Evolutionary conservation across 2,797 vertebrate genomes (phyloP).

Genomic region (Todus mexicanus): DNA sequence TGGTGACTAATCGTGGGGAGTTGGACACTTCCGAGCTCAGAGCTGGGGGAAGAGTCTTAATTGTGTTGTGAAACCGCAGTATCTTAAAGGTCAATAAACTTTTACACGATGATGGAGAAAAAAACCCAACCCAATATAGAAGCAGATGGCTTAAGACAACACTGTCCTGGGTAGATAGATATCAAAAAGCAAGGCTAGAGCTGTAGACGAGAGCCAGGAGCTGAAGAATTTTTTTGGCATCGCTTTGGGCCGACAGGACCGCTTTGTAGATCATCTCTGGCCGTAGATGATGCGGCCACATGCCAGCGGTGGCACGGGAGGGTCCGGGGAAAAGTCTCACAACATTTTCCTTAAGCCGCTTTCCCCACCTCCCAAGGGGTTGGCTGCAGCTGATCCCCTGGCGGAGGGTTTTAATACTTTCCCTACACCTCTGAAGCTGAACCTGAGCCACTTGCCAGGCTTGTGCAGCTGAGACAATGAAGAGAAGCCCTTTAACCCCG

Average conservation of each 20-base stretch:
- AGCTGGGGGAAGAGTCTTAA: not conserved
- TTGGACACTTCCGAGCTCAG: not conserved
- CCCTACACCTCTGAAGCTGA: constrained; percentile 37
- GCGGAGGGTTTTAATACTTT: not conserved
- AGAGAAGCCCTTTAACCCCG: constrained; percentile 17
- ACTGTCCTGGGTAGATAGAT: not conserved
- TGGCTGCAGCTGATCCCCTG: not conserved
- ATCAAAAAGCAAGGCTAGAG: not conserved
- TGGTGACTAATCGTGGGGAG: not conserved
- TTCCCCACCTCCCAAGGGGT: not conserved
- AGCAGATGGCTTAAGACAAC: not conserved
- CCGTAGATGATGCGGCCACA: not conserved
- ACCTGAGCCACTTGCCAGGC: constrained; percentile 54
- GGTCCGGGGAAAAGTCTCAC: not conserved
- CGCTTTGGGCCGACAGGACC: not conserved
- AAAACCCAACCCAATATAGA: no score
- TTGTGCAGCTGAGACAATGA: constrained; percentile 43
- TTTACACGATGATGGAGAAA: not conserved
- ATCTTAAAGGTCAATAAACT: constrained; percentile 15
- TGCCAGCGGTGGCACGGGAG: not conserved
- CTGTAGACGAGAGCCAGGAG: not conserved
- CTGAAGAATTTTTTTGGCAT: not conserved
- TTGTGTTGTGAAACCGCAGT: not conserved
- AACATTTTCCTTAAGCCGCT: not conserved
- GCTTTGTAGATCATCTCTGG: not conserved